A percentile compares a stretch with the other conserved stretches of the same genome.
phyloP scores from a whole-genome alignment of 2,888 invertebrate species.

The Alitta virens region DNA sequence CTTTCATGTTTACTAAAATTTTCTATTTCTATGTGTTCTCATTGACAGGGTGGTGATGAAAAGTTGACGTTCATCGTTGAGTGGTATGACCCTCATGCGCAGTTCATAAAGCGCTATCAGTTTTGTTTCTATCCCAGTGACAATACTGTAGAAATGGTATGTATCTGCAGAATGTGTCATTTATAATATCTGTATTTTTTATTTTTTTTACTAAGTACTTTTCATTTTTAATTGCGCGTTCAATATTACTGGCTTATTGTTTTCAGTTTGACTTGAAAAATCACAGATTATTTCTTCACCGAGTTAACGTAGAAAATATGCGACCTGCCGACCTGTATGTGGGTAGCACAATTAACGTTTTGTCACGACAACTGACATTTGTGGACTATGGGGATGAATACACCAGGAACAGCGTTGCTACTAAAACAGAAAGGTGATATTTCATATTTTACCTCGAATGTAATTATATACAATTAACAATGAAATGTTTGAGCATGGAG shows the following conservation, averaged over 20 bases:
- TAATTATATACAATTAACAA: no score
- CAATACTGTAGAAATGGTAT: conserved; percentile 76
- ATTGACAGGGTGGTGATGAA: conserved; percentile 39
- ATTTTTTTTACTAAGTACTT: no score
- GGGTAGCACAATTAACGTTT: conserved; percentile 57
- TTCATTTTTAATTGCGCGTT: no score
- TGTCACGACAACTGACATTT: conserved; percentile 56
- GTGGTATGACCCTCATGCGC: conserved; percentile 83
- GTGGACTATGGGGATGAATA: conserved; percentile 58
- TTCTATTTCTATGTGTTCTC: no score
- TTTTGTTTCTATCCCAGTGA: conserved; percentile 76
- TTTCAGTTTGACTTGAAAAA: conserved; percentile 58
- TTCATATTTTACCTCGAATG: no score
- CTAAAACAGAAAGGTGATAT: conserved; percentile 54
- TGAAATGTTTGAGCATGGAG: no score
- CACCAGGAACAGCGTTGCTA: conserved; percentile 49
- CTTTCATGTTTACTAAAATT: no score
- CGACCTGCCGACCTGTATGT: conserved; percentile 54
- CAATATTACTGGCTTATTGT: conserved; percentile 2
- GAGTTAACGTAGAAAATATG: conserved; percentile 51
- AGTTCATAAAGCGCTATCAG: conserved; percentile 71
- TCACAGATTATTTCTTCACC: conserved; percentile 54
- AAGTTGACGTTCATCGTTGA: conserved; percentile 64
- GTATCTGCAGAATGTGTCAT: no score
- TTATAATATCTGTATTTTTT: no score